These are phyloP conservation scores for Sebastes diploproa DNA, from an alignment of 2,797 vertebrate genomes.

Conservation along the genomic window DNA sequence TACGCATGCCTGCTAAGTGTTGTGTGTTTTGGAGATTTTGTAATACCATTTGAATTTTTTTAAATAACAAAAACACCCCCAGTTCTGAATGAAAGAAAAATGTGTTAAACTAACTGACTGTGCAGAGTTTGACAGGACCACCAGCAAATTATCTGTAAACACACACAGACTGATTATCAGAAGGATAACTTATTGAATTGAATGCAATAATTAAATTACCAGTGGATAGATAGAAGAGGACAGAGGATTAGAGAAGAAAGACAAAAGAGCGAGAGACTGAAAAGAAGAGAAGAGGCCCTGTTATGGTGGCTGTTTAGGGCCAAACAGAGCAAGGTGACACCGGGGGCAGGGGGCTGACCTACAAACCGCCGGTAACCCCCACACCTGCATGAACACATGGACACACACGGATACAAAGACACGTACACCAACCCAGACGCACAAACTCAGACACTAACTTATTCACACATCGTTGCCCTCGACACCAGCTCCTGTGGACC, in stretches of 20 bases:
- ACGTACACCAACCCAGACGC: conserved; percentile 33
- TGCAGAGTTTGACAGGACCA: neutral
- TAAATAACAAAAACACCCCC: neutral
- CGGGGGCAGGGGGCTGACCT: conserved; percentile 64
- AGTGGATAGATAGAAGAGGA: neutral
- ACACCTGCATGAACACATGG: conserved; percentile 71
- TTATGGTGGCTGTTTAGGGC: conserved; percentile 59
- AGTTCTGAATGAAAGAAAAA: neutral
- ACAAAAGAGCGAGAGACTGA: neutral
- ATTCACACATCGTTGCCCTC: conserved; percentile 54
- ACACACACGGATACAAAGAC: conserved; percentile 44
- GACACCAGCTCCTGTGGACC: conserved; percentile 46
- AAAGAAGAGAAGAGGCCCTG: conserved; percentile 1
- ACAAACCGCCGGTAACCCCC: conserved; percentile 61
- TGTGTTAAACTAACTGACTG: neutral
- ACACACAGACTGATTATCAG: neutral
- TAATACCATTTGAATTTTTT: conserved; percentile 1
- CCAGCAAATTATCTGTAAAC: neutral
- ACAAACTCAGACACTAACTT: conserved; percentile 18
- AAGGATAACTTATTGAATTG: neutral
- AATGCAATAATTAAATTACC: conserved; percentile 3
- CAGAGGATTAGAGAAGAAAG: neutral
- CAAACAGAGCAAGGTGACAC: conserved; percentile 67
- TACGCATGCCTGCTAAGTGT: neutral
- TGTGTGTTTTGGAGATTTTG: conserved; percentile 16